Evolutionary conservation across 1,140 invertebrate species (phyloP), one percentile per base, ranked within the genome.

Genomic region (Drosophila burlai): DNA sequence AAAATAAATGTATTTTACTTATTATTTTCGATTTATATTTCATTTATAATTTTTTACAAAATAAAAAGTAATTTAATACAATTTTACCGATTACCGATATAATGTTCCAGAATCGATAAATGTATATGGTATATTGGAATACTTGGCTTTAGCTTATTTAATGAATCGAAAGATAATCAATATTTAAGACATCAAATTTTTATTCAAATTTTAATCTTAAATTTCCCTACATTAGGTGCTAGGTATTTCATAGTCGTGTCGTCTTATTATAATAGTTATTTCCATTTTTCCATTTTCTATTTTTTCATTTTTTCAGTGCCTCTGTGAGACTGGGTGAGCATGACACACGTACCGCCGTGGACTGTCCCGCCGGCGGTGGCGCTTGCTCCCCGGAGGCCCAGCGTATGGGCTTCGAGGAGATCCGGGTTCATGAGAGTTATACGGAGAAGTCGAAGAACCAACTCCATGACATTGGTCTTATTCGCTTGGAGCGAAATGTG

Each of bases 251-350:
- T 11, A 26, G 54, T 24, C 21, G 8, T 24, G 1, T 40, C 21
- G 1, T n/a, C 5, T 40, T 24, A 57, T 24, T 40, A 11, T 24
- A 57, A 57, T 57, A 0, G 0, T n/a, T 24, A 10, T 40, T 24
- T n/a, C n/a, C n/a, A n/a, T n/a, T n/a, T n/a, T n/a, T n/a, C n/a
- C n/a, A n/a, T n/a, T n/a, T n/a, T n/a, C n/a, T n/a, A n/a, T n/a
- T 55, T 38, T 57, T 5, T 0, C 0, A 6, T 1, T 46, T 31
- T 66, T 80, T 10, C 55, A 93, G 92, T 34, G 68, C 82, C 0
- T 92, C 93, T 13, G 93, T 94, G n/a, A 92, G 94, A 40, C 79
- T 95, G 18, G 94, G 94, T 2, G 94, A 95, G 67, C 93, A 94
- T 76, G 93, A 95, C 69, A 94, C 92, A 82, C 80, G n/a, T 91